Base-by-base conservation (phyloP, 2,888 invertebrate genomes). In the Parnassius glacialis region DNA sequence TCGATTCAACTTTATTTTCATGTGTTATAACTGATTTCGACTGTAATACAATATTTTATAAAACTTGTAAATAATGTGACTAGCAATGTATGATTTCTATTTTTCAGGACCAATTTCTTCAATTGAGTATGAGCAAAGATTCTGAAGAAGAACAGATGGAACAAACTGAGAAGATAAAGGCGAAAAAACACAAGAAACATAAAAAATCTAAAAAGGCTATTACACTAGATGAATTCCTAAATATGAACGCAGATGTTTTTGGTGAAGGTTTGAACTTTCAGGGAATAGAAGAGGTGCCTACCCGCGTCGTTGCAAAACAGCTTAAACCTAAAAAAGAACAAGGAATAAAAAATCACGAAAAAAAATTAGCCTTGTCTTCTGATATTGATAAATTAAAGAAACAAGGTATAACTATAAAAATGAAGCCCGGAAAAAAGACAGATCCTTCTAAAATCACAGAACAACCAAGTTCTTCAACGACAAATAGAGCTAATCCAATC, bases 221-320 rank as follows among this genome's bases (percentile, higher is more conserved):
- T 64, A 90, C 92, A 13, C 79, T 92, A 12, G 88, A 91, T 69
- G 89, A 92, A 67, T 92, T 92, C 65, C 69, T 92, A 25, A 90
- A 84, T 69, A 92, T 92, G 92, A 91, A 92, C 68, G 82, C 84
- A 69, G 91, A 92, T 70, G 87, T 92, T 2, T 92, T 92, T 74
- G 90, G 90, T 43, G 90, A 91, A 74, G 89, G 81, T 25, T 70
- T 90, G 61, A 85, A 90, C 71, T 81, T 90, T 66, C 86, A 91
- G 67, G 91, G 91, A 5, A 78, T 90, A 65, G 90, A 89, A 72
- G 91, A 90, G 78, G 81, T 91, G n/a, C 90, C 90, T 0, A 84
- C 88, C 10, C 81, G 79, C 67, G 77, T 82, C 51, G 81, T 90
- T 47, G 74, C 80, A 44, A 90, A 88, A 70, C 82, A 83, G 48